Conservation (phyloP, 2,113 vertebrate species). For the Ameiurus melas region DNA sequence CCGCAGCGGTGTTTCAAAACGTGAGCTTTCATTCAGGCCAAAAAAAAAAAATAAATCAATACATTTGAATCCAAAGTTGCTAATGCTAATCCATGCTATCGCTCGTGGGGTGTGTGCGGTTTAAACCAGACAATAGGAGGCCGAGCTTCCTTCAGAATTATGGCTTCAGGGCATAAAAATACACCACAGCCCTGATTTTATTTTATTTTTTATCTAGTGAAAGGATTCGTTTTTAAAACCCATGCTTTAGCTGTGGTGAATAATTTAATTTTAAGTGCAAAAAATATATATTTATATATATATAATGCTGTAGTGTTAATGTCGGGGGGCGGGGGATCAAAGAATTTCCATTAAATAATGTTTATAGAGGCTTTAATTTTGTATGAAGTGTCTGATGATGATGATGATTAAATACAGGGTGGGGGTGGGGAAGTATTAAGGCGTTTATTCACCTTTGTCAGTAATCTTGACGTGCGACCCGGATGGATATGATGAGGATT, state of each 20-base stretch:
- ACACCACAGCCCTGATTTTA: neutral
- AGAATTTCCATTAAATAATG: neutral
- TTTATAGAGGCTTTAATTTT: neutral
- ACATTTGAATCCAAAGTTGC: neutral
- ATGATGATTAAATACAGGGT: neutral
- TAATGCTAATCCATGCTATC: constrained; percentile 6
- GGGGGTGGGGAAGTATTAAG: neutral
- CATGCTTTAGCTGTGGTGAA: neutral
- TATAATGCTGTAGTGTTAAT: neutral
- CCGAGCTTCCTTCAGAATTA: neutral
- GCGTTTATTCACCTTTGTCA: neutral
- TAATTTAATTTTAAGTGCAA: neutral
- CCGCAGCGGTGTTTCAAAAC: neutral
- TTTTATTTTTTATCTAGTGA: too few species aligned
- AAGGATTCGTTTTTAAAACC: neutral
- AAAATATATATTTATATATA: neutral
- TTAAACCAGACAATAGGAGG: constrained; percentile 18
- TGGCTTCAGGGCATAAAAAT: neutral
- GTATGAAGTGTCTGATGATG: neutral
- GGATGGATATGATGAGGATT: neutral
- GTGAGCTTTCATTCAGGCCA: neutral
- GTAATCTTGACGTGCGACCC: neutral
- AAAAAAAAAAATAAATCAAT: too few species aligned
- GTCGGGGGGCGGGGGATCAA: neutral
- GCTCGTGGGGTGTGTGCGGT: constrained; percentile 22